Base-by-base conservation (phyloP, 2,888 invertebrate species). In the Plagiodera versicolora region DNA sequence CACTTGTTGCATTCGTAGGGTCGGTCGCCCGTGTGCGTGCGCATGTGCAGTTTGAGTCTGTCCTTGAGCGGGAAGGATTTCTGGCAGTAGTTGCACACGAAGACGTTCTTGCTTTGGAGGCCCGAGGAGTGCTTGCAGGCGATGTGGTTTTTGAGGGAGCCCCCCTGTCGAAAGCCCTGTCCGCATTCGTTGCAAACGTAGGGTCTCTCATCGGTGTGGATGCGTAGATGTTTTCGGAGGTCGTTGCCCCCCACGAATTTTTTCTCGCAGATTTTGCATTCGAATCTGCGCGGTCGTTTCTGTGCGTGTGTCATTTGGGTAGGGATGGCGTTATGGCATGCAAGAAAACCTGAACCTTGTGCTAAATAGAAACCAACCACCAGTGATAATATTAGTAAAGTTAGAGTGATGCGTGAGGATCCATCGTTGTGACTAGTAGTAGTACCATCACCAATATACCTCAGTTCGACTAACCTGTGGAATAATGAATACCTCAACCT, bases 51-150 rank as follows among this genome's bases (percentile, higher is more conserved):
- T 66, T 87, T 84, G 56, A 93, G 80, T 32, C 91, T 85, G 72
- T 91, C 90, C 77, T 92, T 89, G 11, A 90, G 81, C 0, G 89
- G 86, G 76, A 93, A 94, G 30, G 86, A 84, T 75, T 90, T 91
- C 52, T 87, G 84, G 76, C 94, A 94, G 67, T 89, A 85, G 70
- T 87, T 82, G 75, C 94, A 94, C 51, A 86, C 83, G 76, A 85
- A 91, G 20, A 86, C 79, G 39, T 81, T 78, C 1, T 74, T 69
- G 57, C 72, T 75, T 60, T 76, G 76, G 53, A 80, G 74, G 50
- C 77, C 79, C 9, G 76, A 76, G 0, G 82, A 80, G 72, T 89
- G 88, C 64, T 82, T 81, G 63, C 83, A 83, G 35, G 83, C 81
- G 10, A 85, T 77, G 75, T 91, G 91, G 69, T 86, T 86, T 70